phyloP scores from a whole-genome alignment of 1,140 invertebrate species.

The Capitella teleta region DNA sequence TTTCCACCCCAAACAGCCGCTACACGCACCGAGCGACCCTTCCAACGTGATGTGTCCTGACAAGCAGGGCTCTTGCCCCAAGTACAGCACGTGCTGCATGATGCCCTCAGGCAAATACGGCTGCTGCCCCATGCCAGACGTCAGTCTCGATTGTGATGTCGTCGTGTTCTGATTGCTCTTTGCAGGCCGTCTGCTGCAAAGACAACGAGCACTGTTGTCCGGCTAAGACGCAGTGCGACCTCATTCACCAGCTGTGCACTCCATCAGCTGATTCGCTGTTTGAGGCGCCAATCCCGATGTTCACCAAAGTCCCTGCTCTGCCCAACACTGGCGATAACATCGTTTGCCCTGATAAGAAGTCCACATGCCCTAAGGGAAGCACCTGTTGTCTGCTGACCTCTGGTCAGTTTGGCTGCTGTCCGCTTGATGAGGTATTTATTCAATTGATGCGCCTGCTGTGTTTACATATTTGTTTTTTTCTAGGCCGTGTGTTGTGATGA shows the following conservation, averaged over 20 bases:
- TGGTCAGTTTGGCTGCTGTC: slow-evolving; percentile 21
- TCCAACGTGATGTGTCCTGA: not conserved
- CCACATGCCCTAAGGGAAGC: slow-evolving; percentile 16
- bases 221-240: no score
- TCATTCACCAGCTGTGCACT: no score
- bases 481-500: not conserved
- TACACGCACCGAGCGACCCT: no score
- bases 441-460: no score
- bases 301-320: not conserved
- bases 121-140: not conserved
- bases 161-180: no score
- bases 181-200: no score
- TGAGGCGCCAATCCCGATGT: not conserved
- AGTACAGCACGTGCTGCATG: not conserved
- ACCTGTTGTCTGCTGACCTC: slow-evolving; percentile 20
- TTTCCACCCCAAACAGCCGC: no score
- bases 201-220: no score
- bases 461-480: not conserved
- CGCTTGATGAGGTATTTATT: slow-evolving; percentile 15
- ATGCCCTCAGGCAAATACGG: not conserved
- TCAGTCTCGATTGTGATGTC: not conserved
- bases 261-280: not conserved
- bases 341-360: slow-evolving; percentile 11
- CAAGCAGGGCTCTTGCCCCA: not conserved
- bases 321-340: not conserved